Base-by-base conservation (phyloP, 2,797 vertebrate species). In the Anomalospiza imberbis region DNA sequence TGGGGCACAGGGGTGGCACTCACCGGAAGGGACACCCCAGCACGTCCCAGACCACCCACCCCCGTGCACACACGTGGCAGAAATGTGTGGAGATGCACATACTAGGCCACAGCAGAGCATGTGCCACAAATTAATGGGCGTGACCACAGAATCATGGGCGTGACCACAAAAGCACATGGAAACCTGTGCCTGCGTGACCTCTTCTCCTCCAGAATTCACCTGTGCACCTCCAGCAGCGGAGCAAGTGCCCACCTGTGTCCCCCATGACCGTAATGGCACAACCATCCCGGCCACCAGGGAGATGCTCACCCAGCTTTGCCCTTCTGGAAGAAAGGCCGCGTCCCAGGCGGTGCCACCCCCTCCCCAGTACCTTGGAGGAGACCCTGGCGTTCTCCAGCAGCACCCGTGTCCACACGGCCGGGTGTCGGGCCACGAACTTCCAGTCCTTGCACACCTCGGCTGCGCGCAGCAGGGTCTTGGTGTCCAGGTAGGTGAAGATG, bases 401-500 rank as follows among this genome's bases (percentile, higher is more conserved):
- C 89, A 99, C 99, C 63, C 99, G 98, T 0, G 99, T 99, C 99
- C 99, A 99, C 68, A 99, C 99, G 0, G 99, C 99, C 0, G 99
- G 99, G 96, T 99, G 99, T 24, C 99, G 98, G 10, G 99, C 99
- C 97, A 99, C 99, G 14, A 99, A 99, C 94, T 98, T 99, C 99
- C 99, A 99, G 98, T 99, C 99, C 28, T 98, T 98, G 97, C 99
- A 99, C 85, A 99, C 99, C 97, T 99, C 99, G 0, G 99, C 99
- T 0, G 98, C 98, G 36, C 98, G 98, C 94, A 99, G 98, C 83
- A 99, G 97, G 2, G 99, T 99, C 97, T 99, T 99, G 12, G 98
- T 99, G 94, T 99, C 99, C 97, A 99, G 97, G 97, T 99, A 99
- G 85, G 99, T 99, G 98, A 99, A 99, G 98, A 99, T 99, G 93